phyloP scores from a whole-genome alignment of 2,113 vertebrate species.

The Oenanthe melanoleuca region DNA sequence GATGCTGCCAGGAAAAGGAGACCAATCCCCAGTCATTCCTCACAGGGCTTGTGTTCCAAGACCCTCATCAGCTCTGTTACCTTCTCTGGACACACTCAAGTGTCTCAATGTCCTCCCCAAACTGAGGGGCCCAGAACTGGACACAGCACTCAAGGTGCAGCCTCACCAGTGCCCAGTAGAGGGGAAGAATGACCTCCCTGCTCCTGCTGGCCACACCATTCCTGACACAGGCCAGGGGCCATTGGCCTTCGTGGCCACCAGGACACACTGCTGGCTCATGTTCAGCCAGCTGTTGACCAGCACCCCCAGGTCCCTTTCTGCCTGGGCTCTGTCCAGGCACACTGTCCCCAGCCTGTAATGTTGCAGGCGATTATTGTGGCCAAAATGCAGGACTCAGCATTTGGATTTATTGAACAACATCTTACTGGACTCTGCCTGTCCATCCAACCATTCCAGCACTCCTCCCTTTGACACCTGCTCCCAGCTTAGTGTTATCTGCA shows the following conservation, averaged over 20 bases:
- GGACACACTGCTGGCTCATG: neutral
- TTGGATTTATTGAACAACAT: neutral
- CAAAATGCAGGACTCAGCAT: neutral
- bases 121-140: neutral
- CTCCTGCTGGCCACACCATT: neutral
- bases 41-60: neutral
- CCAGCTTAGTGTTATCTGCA: neutral
- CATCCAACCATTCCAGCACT: neutral
- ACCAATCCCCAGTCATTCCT: no score
- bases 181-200: neutral
- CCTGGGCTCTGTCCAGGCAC: neutral
- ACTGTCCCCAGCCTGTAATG: neutral
- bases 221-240: neutral
- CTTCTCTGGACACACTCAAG: rapidly evolving
- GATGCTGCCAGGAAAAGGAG: no score
- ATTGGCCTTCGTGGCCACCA: neutral
- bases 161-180: no score
- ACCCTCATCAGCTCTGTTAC: neutral
- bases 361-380: neutral
- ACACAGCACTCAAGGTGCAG: neutral
- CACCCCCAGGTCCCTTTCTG: neutral
- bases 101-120: rapidly evolving
- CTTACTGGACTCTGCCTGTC: neutral
- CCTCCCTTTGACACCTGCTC: neutral
- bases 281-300: neutral